Evolutionary conservation across 2,888 invertebrate species (phyloP).

Genomic region (Galerucella pusilla): DNA sequence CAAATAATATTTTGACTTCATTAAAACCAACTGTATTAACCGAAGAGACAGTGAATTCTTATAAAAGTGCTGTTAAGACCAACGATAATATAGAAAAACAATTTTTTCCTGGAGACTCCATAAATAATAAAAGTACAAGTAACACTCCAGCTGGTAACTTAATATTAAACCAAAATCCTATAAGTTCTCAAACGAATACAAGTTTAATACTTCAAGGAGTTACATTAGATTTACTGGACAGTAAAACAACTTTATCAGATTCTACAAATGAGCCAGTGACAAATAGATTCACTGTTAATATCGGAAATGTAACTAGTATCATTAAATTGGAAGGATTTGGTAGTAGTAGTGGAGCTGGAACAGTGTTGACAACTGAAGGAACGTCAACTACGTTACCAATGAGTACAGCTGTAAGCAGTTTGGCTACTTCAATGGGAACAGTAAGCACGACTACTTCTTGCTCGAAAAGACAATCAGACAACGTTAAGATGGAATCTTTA

Average conservation of each 20-base stretch:
- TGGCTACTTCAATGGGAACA: not conserved
- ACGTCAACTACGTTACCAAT: not conserved
- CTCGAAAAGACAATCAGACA: conserved; percentile 5
- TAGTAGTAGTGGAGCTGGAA: not conserved
- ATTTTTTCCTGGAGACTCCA: not conserved
- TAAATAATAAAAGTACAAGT: not conserved
- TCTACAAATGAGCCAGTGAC: not conserved
- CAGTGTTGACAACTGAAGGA: not conserved
- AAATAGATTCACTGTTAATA: not conserved
- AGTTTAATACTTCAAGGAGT: not conserved
- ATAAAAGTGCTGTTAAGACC: not conserved
- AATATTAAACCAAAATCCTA: not conserved
- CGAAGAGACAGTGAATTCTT: not conserved
- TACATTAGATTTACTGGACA: not conserved
- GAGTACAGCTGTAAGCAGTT: no score
- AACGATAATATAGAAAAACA: not conserved
- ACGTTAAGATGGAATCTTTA: conserved; percentile 42
- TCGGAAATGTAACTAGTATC: not conserved
- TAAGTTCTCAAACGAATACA: not conserved
- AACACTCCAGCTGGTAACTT: not conserved
- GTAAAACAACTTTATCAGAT: not conserved
- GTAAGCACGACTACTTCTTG: not conserved
- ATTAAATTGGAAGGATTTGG: not conserved
- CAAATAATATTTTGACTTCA: not conserved
- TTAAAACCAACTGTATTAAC: not conserved